phyloP scores from a whole-genome alignment of 2,888 invertebrate genomes.

The Apotomis turbidana region DNA sequence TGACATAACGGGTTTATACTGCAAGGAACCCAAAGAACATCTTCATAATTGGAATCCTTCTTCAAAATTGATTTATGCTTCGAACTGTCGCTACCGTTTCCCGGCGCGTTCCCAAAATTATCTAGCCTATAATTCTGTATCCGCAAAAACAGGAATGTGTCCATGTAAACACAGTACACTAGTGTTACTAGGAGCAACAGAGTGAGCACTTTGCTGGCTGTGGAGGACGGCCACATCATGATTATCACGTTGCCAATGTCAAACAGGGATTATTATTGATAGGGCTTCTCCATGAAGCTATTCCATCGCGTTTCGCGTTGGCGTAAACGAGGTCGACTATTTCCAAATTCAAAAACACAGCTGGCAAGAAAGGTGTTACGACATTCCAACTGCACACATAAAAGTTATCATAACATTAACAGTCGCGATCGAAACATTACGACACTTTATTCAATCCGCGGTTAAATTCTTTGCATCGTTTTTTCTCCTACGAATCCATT shows the following conservation, averaged over 20 bases:
- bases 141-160: constrained; percentile 87
- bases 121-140: constrained; percentile 88
- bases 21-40: constrained; percentile 86
- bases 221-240: constrained; percentile 89
- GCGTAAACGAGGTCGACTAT: constrained; percentile 30
- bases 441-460: background rate
- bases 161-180: constrained; percentile 88
- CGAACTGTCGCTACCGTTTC: constrained; percentile 57
- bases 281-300: constrained; percentile 43
- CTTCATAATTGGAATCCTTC: constrained; percentile 70
- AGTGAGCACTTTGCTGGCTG: constrained; percentile 88
- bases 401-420: constrained; percentile 12
- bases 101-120: constrained; percentile 54
- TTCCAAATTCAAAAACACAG: constrained; percentile 30
- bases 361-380: constrained; percentile 4
- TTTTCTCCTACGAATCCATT: background rate
- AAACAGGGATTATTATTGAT: constrained; percentile 8
- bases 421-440: constrained; percentile 13
- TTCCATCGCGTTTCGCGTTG: constrained; percentile 24
- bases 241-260: constrained; percentile 44
- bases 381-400: background rate
- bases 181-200: constrained; percentile 82
- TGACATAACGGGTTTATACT: constrained; percentile 89
- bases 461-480: background rate
- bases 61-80: constrained; percentile 53